phyloP scores from a whole-genome alignment of 2,888 invertebrate species.

The Caenorhabditis sp. region DNA sequence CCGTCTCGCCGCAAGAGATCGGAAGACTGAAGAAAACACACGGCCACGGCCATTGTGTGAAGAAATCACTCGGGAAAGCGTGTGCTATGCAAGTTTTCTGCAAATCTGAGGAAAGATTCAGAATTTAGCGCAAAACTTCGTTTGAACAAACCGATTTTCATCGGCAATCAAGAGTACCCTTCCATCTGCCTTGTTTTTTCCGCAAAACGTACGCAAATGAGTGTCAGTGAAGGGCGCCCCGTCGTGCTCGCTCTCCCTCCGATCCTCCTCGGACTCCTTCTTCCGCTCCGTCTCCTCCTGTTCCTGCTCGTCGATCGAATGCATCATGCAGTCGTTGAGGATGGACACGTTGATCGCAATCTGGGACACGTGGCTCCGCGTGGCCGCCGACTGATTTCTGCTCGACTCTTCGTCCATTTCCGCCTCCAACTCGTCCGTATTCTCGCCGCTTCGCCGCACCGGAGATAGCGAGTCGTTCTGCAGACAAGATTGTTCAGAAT shows the following conservation, averaged over 20 bases:
- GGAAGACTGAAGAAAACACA: too few species aligned
- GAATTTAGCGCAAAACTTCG: too few species aligned
- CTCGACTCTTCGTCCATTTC: not conserved
- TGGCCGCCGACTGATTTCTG: conserved; percentile 20
- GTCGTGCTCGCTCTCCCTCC: not conserved
- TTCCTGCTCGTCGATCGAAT: conserved; percentile 44
- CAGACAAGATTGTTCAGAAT: not conserved
- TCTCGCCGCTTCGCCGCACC: conserved; percentile 29
- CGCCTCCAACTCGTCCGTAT: conserved; percentile 19
- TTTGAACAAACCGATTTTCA: too few species aligned
- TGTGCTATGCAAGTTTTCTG: too few species aligned
- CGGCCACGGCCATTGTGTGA: too few species aligned
- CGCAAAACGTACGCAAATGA: conserved; percentile 34
- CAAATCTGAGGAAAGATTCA: too few species aligned
- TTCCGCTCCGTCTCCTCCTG: conserved; percentile 7
- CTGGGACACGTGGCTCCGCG: conserved; percentile 37
- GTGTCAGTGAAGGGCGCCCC: conserved; percentile 8
- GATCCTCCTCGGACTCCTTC: not conserved
- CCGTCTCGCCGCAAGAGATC: not conserved
- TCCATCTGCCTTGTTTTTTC: not conserved
- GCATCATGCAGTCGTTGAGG: conserved; percentile 58
- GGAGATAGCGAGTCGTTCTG: conserved; percentile 55
- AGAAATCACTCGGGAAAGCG: too few species aligned
- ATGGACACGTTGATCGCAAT: conserved; percentile 53
- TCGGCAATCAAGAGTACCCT: not conserved